phyloP scores from a whole-genome alignment of 2,113 vertebrate genomes.

The Chionis minor region DNA sequence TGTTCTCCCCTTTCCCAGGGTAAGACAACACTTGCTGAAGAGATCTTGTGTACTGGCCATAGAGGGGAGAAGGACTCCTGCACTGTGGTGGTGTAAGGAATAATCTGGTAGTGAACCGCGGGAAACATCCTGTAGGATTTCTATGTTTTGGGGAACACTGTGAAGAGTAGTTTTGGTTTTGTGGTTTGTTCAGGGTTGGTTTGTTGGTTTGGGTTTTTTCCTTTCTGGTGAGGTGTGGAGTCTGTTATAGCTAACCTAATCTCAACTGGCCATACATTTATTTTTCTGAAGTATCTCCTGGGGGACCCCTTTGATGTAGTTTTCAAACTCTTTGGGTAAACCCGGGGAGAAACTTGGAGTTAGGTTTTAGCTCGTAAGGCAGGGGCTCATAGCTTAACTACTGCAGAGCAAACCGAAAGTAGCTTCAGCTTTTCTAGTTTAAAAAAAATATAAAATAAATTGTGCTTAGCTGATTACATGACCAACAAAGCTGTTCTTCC shows the following conservation, averaged over 20 bases:
- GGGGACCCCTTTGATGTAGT: not conserved
- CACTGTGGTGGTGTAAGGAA: not conserved
- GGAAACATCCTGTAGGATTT: not conserved
- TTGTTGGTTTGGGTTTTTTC: accelerated
- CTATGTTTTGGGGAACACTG: not conserved
- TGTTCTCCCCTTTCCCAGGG: not conserved
- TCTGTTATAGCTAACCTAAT: not conserved
- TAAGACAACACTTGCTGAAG: not conserved
- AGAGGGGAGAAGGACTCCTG: not conserved
- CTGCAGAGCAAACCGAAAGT: not conserved
- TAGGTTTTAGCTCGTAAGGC: not conserved
- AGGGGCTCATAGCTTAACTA: not conserved
- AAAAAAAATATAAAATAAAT: not conserved
- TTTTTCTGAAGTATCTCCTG: not conserved
- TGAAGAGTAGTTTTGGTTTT: not conserved
- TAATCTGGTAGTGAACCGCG: not conserved
- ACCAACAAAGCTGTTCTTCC: not conserved
- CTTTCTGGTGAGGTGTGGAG: not conserved
- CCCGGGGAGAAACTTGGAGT: not conserved
- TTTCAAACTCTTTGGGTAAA: not conserved
- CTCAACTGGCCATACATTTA: accelerated
- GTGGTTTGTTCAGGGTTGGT: not conserved
- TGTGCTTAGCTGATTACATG: not conserved
- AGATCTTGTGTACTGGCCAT: not conserved
- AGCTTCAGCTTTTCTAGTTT: not conserved